Base-by-base conservation (phyloP, 2,888 invertebrate species). In the Amitus sp. region DNA sequence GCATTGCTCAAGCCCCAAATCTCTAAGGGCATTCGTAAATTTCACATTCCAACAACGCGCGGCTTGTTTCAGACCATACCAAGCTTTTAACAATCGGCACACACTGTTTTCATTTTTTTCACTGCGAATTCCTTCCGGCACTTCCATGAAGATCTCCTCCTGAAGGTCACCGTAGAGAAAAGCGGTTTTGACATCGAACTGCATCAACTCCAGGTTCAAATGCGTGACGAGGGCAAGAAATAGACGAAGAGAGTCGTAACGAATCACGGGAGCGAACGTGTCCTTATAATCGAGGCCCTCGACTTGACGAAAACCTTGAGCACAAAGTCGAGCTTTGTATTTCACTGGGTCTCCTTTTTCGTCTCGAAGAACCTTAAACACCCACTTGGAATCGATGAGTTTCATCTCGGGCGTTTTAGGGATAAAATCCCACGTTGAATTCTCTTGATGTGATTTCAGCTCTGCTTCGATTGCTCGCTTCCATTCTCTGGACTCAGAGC, bases 161-260 rank as follows among this genome's bases (percentile, higher is more conserved):
- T 60, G 37, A 3, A 70, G 52, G 6, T 56, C 19, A 3, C 67
- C 69, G 30, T 67, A 58, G 0, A 68, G 43, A 33, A 67, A 68
- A 1, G 66, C 66, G 2, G 64, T 65, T 43, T 57, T 55, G 2
- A 67, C 61, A 17, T 64, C 65, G 40, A 65, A 67, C 27, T 66
- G 68, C 0, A 28, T 6, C 18, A 66, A 9, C 18, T 67, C 55
- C 5, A 68, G 56, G 39, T 67, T 45, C 12, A 56, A 47, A 27
- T 23, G 49, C 0, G 66, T 56, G 27, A 50, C 43, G 2, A 49
- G 47, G 1, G 68, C 58, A 9, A 67, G 47, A 17, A 70, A 27
- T 2, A 66, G 45, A 28, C 62, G 45, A 15, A 61, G 7, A 20
- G 58, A 63, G 43, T 53, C 48, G 19, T 55, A 67, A 12, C 65